Evolutionary conservation across 2,797 vertebrate species (phyloP), one percentile per base, ranked within the genome.

Genomic region (Macropodus opercularis): DNA sequence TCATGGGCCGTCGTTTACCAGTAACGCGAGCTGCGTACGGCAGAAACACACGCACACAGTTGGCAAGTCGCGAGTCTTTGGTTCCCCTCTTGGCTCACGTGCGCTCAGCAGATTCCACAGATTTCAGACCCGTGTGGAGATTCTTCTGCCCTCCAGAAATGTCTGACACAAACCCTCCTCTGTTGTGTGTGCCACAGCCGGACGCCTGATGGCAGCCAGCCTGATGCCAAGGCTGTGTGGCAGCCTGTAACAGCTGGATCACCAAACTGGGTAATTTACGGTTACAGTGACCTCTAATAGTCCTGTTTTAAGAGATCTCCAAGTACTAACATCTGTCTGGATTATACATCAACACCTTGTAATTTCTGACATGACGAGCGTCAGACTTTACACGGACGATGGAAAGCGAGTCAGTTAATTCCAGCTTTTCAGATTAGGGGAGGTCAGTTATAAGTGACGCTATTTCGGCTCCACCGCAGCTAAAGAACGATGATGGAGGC

Each of bases 31-130:
- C n/a, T n/a, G n/a, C n/a, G n/a, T n/a, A n/a, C n/a, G n/a, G n/a
- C n/a, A n/a, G n/a, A n/a, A n/a, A n/a, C n/a, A n/a, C n/a, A n/a
- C n/a, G n/a, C n/a, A n/a, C n/a, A 17, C 52, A 22, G 42, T 41
- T 64, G 65, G 66, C 41, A 36, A 60, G 43, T 32, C 19, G 55
- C 29, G 63, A 44, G 66, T 76, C 62, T 58, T 67, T 22, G 38
- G 26, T 69, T 63, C 43, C 22, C 26, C 17, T 68, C 44, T 49
- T 43, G 71, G 63, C 72, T 84, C 72, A 56, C 80, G 83, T 77
- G 64, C 63, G 74, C 49, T 86, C 85, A 87, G 90, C 81, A 86
- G 85, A 91, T 91, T 91, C 89, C 86, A 56, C 66, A 76, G 83
- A 89, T 90, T 90, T 80, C 72, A 35, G 74, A 63, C 31, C 63